Evolutionary conservation across 2,113 vertebrate genomes (phyloP).

Genomic region (Lucifuga dentata): DNA sequence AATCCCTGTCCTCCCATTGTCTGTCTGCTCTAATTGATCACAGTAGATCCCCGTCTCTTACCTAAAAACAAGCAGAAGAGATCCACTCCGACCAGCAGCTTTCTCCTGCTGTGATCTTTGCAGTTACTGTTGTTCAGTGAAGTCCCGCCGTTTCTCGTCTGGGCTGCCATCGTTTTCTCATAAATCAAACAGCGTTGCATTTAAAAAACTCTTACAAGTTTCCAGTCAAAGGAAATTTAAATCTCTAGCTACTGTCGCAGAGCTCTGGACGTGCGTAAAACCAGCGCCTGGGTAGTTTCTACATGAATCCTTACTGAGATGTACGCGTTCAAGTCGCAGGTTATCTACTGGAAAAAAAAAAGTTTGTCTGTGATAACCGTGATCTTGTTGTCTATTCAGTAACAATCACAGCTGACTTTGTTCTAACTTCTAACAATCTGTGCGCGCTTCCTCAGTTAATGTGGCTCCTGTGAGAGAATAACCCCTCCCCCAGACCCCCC

Average conservation of each 20-base stretch:
- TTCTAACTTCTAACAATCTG: conserved; percentile 29
- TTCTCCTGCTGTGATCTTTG: conserved; percentile 87
- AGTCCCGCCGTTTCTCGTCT: conserved; percentile 90
- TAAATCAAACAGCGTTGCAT: conserved; percentile 96
- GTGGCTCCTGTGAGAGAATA: conserved; percentile 17
- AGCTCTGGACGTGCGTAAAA: neutral
- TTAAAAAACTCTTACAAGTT: conserved; percentile 54
- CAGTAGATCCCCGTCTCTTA: conserved; percentile 71
- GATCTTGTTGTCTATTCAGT: neutral
- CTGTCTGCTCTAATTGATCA: no score
- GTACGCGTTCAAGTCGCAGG: neutral
- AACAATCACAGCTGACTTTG: neutral
- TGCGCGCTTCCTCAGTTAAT: neutral
- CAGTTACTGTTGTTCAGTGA: conserved; percentile 86
- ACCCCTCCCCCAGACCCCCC: conserved; percentile 59
- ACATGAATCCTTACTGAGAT: conserved; percentile 6
- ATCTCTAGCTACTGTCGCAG: fast-evolving
- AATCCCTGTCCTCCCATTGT: no score
- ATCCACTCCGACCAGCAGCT: conserved; percentile 90
- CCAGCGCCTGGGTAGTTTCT: neutral
- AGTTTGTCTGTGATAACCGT: neutral
- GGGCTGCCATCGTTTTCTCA: conserved; percentile 93
- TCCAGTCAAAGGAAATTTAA: conserved; percentile 18
- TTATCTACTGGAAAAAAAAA: neutral
- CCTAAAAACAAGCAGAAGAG: conserved; percentile 93